Evolutionary conservation across 2,888 invertebrate genomes (phyloP), one percentile per base, ranked within the genome.

Genomic region (Timandra comae): DNA sequence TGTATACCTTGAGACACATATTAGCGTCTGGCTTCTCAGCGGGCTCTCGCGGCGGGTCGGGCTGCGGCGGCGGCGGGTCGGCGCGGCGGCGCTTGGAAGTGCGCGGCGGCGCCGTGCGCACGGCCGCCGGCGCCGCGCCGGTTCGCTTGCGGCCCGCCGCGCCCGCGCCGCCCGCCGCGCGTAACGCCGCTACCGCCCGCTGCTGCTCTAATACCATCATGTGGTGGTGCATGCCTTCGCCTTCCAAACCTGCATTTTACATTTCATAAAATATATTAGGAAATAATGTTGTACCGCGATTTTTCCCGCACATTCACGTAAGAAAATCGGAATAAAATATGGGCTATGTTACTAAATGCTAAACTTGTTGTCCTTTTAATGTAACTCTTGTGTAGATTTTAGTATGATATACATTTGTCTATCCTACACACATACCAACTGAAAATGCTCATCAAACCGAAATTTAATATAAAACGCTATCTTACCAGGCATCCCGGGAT

Each of bases 1-100:
- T n/a, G n/a, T 8, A 7, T 64, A 89, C 89, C 81, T 93, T 94
- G 20, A 94, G 86, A 57, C 93, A 93, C 93, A 94, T 93, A 62
- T 94, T 93, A 1, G 93, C 94, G 65, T 95, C 94, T 0, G 94
- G 94, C 54, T 94, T 94, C 72, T 93, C 93, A 0, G 81, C 79
- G 11, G 91, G 91, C 63, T 91, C 91, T n/a, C 89, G 77, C 20
- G 89, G 88, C 35, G 89, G 87, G 33, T 88, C 88, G 33, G 87
- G 79, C 47, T 76, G 74, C 39, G 84, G 74, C 43, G 89, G 84
- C 29, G 84, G 67, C 45, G 63, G 65, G 27, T 63, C 74, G 38
- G 63, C 64, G 44, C 73, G 67, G 29, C 72, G 62, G 0, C 73
- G 67, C 59, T 72, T 78, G 51, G 60, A 42, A 10, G 60, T 1